These are phyloP conservation scores for Glandiceps talaboti DNA, from an alignment of 53 echinoderm and acorn worm species.

Conservation along the genomic window DNA sequence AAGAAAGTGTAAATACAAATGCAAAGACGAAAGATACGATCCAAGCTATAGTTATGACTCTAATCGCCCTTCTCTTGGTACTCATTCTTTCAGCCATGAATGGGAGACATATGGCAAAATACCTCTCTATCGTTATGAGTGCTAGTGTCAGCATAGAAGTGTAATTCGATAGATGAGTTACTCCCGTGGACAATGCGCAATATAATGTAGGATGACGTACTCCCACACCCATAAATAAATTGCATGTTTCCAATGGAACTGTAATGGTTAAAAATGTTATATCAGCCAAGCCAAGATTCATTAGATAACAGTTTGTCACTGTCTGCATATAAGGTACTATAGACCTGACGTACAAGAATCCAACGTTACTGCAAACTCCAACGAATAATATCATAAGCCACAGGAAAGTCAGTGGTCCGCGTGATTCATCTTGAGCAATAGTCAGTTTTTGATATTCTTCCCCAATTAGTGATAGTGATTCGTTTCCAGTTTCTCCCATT, in stretches of 20 bases:
- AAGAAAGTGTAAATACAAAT: constrained; percentile 12
- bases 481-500: not conserved
- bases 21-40: constrained; percentile 6
- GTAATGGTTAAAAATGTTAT: constrained; percentile 58
- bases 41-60: constrained; percentile 7
- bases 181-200: constrained; percentile 16
- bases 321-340: constrained; percentile 73
- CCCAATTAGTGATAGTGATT: not conserved
- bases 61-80: constrained; percentile 15
- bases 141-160: constrained; percentile 22
- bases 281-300: constrained; percentile 79
- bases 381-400: not conserved
- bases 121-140: constrained; percentile 20
- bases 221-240: constrained; percentile 18
- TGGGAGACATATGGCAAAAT: constrained; percentile 27
- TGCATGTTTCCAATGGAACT: constrained; percentile 31
- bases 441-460: not conserved
- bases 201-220: constrained; percentile 10
- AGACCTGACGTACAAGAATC: constrained; percentile 64
- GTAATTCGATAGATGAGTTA: constrained; percentile 12
- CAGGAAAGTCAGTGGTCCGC: not conserved
- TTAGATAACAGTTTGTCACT: constrained; percentile 60
- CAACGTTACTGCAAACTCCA: not conserved
- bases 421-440: not conserved
- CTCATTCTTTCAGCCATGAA: constrained; percentile 20